Base-by-base conservation (phyloP, 2,888 invertebrate genomes). In the Drosophila infuscata region DNA sequence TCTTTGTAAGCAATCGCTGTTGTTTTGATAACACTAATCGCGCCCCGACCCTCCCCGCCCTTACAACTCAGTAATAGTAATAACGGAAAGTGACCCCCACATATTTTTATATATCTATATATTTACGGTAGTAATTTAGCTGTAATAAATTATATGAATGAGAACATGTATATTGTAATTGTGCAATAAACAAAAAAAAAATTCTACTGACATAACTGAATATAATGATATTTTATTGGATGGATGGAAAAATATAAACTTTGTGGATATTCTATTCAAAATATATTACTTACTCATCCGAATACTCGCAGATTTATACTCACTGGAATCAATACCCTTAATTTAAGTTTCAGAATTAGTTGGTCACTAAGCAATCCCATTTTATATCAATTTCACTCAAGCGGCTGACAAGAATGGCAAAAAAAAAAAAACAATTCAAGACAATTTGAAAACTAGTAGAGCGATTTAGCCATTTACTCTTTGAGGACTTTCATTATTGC, bases 121-220 rank as follows among this genome's bases (percentile, higher is more conserved):
- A 59, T 58, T 65, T 80, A 69, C 60, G 35, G 62, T 87, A 83
- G 82, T 87, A 83, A 81, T 72, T 76, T 86, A 90, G 87, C 56
- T 74, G 58, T 88, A 88, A 87, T 90, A 86, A 86, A 90, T 86
- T 86, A 86, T 86, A 88, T 81, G 84, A 90, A 83, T 82, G 77
- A 89, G 82, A 84, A 79, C 81, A 80, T 90, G 86, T 90, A 91
- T 89, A 91, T 91, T 91, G 91, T 91, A 91, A 82, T 81, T 89
- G 90, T 91, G 90, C 91, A 91, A 91, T 89, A 91, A 91, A 89
- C 90, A 83, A 89, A 64, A 88, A 90, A 77, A 89, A 88, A 87
- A 82, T 63, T 64, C 68, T 79, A 80, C 76, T 77, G 79, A 79
- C 79, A 83, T 76, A 78, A 79, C 70, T 74, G 66, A 80, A 84